These are phyloP conservation scores for Ceyx erithaca DNA, from an alignment of 2,797 vertebrate species.

Conservation along the genomic window DNA sequence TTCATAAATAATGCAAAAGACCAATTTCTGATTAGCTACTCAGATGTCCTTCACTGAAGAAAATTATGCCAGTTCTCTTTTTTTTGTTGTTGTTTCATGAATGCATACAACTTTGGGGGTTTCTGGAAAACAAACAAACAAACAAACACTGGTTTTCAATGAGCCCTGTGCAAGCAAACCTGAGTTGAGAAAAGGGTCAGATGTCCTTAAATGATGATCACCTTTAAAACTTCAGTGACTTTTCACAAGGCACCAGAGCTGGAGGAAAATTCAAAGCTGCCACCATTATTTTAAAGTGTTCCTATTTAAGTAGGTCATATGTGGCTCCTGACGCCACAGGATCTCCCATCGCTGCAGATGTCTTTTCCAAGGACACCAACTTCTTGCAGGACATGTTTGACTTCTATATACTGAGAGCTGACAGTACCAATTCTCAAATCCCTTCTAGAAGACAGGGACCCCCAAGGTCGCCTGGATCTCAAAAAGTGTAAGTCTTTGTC, in stretches of 20 bases:
- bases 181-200: not conserved
- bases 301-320: not conserved
- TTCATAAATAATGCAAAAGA: not conserved
- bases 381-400: not conserved
- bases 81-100: not conserved
- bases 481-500: not conserved
- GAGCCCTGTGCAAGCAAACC: not conserved
- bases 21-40: not conserved
- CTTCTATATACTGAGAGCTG: not conserved
- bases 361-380: not conserved
- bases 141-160: not conserved
- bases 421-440: not conserved
- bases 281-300: not conserved
- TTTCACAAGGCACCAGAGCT: not conserved
- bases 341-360: not conserved
- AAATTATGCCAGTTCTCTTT: not conserved
- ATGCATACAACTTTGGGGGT: accelerated
- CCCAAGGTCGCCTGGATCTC: not conserved
- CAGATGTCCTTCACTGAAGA: not conserved
- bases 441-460: not conserved
- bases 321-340: not conserved
- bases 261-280: not conserved
- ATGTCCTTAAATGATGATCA: not conserved
- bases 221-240: not conserved
- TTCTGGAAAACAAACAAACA: not conserved